Percentiles rank a stretch among this genome's conserved stretches.
phyloP scores from a whole-genome alignment of 2,113 vertebrate genomes.

The Microcebus tavaratra region DNA sequence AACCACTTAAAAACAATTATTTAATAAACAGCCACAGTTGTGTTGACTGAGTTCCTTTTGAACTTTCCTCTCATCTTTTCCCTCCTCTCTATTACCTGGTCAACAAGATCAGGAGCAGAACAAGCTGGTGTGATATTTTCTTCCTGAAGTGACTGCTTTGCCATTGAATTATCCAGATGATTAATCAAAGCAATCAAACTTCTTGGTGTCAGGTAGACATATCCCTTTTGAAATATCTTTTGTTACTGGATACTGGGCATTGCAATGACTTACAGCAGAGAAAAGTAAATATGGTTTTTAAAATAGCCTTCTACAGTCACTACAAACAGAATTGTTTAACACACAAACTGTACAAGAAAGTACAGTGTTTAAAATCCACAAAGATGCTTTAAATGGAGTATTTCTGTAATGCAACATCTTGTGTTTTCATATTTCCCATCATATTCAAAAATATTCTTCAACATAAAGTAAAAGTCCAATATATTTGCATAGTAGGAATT shows the following conservation, averaged over 20 bases:
- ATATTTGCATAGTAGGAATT: conserved; percentile 53
- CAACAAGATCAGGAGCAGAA: not conserved
- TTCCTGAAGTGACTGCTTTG: not conserved
- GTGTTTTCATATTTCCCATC: conserved; percentile 65
- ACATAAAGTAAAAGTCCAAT: conserved; percentile 66
- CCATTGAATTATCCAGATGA: not conserved
- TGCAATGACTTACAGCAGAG: not conserved
- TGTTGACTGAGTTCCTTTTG: not conserved
- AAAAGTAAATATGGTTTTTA: conserved; percentile 42
- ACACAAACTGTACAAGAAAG: conserved; percentile 35
- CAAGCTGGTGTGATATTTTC: not conserved
- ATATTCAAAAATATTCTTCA: conserved; percentile 67
- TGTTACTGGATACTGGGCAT: not conserved
- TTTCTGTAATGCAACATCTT: conserved; percentile 63
- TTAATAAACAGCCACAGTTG: not conserved
- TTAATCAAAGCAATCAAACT: conserved; percentile 13
- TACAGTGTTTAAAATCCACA: conserved; percentile 54
- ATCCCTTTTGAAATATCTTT: not conserved
- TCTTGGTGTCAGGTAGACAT: not conserved
- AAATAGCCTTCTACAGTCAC: conserved; percentile 29
- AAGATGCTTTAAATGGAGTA: conserved; percentile 54
- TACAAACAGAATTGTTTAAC: conserved; percentile 59
- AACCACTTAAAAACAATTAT: not conserved
- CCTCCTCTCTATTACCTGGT: not conserved
- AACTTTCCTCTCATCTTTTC: not conserved